phyloP scores from a whole-genome alignment of 2,888 invertebrate genomes.

The Eumacrocentrus americanus region DNA sequence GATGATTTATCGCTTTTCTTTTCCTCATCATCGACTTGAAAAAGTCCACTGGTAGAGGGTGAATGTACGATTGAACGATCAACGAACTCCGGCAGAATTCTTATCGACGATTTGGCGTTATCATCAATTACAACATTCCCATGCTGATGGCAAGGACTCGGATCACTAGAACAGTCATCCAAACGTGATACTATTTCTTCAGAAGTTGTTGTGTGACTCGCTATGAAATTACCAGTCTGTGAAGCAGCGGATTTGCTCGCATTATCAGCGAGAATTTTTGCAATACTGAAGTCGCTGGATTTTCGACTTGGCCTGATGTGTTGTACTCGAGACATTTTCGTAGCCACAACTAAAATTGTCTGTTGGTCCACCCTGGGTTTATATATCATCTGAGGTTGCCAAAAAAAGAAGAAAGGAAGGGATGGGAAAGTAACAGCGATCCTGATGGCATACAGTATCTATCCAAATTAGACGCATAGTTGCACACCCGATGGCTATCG shows the following conservation, averaged over 20 bases:
- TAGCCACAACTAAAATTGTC: constrained; percentile 41
- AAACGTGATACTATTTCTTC: neutral
- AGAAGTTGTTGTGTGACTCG: neutral
- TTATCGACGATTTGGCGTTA: neutral
- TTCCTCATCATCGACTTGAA: neutral
- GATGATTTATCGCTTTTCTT: neutral
- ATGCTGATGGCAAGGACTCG: neutral
- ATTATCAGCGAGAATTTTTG: constrained; percentile 46
- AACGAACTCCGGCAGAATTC: too few relatives aligned
- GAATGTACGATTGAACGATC: neutral
- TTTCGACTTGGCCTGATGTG: constrained; percentile 28
- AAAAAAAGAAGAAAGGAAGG: constrained; percentile 14
- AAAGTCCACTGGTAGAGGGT: constrained; percentile 1
- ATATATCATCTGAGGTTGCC: constrained; percentile 33
- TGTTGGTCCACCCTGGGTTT: constrained; percentile 35
- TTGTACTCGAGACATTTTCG: constrained; percentile 48
- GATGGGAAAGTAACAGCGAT: constrained; percentile 20
- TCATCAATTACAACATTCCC: neutral
- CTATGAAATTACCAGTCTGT: neutral
- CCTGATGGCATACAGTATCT: constrained; percentile 35
- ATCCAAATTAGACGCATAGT: constrained; percentile 60
- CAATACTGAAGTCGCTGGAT: constrained; percentile 54
- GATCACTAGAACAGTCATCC: neutral
- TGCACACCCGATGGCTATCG: constrained; percentile 58
- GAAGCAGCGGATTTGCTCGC: neutral